Base-by-base conservation (phyloP, 2,797 vertebrate genomes). In the Onychomys torridus region DNA sequence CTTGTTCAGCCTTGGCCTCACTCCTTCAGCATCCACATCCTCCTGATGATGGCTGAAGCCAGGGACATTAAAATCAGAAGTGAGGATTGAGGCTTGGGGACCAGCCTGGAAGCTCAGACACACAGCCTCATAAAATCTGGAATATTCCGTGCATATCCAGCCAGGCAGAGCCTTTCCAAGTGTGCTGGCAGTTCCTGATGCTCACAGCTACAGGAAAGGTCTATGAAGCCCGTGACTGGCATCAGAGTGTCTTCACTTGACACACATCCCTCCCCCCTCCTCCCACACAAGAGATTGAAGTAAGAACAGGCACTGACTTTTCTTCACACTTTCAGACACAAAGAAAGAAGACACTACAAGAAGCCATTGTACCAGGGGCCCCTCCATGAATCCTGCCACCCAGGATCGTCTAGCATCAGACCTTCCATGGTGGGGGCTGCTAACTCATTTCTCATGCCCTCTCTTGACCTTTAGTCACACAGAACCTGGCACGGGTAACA, bases 121-220 rank as follows among this genome's bases (percentile, higher is more conserved):
- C 7, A 37, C 2, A 13, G 76, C 59, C 40, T 11, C 5, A 2
- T 40, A 71, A 67, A 32, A 40, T 19, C 34, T 17, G 40, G 29
- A 84, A 55, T 0, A 23, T 61, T 16, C 43, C 19, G 0, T 0
- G 46, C 21, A 19, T n/a, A 40, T 5, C 2, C 21, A 32, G 6
- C 14, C 0, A 0, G n/a, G 27, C 40, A 14, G 21, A 13, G n/a
- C 78, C 27, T 23, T 0, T 0, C 43, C 5, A 0, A 27, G 12
- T 0, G 29, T 17, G 34, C 52, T 10, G 6, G n/a, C 49, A 21
- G 79, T 23, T 63, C 85, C 3, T 10, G 43, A 61, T 29, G 43
- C 7, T 55, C 43, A 52, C 43, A 7, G 3, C 90, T 25, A 4
- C 6, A 4, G 77, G 25, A 37, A 61, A 34, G 8, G 0, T n/a